phyloP scores from a whole-genome alignment of 2,888 invertebrate species.

The Drosophila helvetica region DNA sequence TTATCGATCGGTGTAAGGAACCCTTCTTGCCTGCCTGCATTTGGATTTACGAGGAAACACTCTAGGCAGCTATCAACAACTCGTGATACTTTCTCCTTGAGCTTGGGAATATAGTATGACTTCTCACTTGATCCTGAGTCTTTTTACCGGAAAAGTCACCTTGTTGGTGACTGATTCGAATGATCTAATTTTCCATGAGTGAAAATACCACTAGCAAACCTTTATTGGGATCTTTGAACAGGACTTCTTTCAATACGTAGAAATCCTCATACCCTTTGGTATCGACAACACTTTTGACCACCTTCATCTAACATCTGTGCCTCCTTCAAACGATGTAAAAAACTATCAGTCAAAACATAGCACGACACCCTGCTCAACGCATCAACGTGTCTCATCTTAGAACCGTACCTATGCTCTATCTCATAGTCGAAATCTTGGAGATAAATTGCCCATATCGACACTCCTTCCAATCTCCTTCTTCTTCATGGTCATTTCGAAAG shows the following conservation, averaged over 20 bases:
- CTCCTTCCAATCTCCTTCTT: background rate
- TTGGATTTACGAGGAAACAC: no score
- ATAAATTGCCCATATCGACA: constrained; percentile 4
- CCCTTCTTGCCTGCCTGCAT: no score
- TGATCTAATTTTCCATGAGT: no score
- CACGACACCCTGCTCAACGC: constrained; percentile 2
- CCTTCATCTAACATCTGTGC: constrained; percentile 1
- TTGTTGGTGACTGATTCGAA: no score
- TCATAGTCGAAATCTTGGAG: constrained; percentile 5
- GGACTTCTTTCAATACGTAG: background rate
- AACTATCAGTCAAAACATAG: no score
- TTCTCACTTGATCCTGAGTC: no score
- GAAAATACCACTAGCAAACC: background rate
- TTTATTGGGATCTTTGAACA: background rate
- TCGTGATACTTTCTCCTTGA: no score
- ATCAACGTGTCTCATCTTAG: constrained; percentile 14
- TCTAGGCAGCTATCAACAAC: no score
- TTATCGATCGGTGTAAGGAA: no score
- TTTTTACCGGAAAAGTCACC: no score
- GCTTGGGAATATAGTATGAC: no score
- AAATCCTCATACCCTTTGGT: background rate
- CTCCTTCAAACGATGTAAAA: no score
- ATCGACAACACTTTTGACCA: background rate
- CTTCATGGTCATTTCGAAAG: constrained; percentile 11
- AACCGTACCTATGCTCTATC: constrained; percentile 7